Conservation (phyloP, 1,140 invertebrate species). For the Zelostemma sp. region DNA sequence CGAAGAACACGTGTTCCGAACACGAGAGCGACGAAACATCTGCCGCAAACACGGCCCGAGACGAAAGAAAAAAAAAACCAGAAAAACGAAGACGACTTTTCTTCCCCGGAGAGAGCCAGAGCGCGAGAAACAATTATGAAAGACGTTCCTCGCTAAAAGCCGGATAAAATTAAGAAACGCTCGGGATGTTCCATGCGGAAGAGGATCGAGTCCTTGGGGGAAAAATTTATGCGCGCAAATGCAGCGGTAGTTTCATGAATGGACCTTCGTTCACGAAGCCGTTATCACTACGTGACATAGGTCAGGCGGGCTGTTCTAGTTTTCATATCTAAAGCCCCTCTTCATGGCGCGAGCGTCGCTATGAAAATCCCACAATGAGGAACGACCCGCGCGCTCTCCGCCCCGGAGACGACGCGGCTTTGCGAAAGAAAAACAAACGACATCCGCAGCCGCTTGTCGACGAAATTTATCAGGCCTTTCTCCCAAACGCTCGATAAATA, state of each 20-base stretch:
- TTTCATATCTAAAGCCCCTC: conserved; percentile 49
- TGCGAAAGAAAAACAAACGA: conserved; percentile 38
- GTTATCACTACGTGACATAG: conserved; percentile 52
- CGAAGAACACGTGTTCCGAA: conserved; percentile 50
- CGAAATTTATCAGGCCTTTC: conserved; percentile 45
- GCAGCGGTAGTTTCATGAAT: conserved; percentile 44
- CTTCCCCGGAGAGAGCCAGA: conserved; percentile 10
- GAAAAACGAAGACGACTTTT: conserved; percentile 23
- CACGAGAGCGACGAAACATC: conserved; percentile 51
- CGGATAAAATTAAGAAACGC: neutral
- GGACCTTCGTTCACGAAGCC: conserved; percentile 45
- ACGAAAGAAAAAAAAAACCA: conserved; percentile 25
- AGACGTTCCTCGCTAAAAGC: conserved; percentile 9
- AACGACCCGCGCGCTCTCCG: conserved; percentile 33
- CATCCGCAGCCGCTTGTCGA: conserved; percentile 32
- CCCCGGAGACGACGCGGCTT: conserved; percentile 20
- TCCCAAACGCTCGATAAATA: conserved; percentile 46
- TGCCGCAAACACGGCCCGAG: conserved; percentile 49
- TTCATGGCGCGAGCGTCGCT: conserved; percentile 43
- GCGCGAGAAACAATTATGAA: conserved; percentile 22
- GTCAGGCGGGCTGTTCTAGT: conserved; percentile 54
- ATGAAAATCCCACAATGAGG: conserved; percentile 49
- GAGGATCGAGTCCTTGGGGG: neutral
- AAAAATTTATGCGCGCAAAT: conserved; percentile 41
- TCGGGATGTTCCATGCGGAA: too few relatives aligned